phyloP scores from a whole-genome alignment of 2,888 invertebrate species.

The Epistrophella euchroma region DNA sequence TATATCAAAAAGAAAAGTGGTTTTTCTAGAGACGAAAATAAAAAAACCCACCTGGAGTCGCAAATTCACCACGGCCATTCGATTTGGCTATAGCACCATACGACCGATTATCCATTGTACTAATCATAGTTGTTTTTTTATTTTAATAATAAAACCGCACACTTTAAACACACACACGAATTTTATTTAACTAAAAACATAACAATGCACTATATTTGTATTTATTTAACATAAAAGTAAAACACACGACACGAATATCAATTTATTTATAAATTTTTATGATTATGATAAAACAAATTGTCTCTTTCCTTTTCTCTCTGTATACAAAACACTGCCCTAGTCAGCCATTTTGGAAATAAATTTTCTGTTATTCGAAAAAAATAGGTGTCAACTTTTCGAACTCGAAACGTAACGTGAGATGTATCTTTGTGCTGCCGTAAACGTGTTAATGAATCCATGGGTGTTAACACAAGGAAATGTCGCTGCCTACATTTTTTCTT shows the following conservation, averaged over 20 bases:
- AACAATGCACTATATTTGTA: background rate
- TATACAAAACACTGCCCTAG: slow-evolving; percentile 76
- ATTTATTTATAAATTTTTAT: slow-evolving; percentile 29
- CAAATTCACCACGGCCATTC: slow-evolving; percentile 82
- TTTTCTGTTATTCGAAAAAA: slow-evolving; percentile 38
- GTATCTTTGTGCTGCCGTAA: background rate
- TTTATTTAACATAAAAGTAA: background rate
- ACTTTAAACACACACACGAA: slow-evolving; percentile 52
- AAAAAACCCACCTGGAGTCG: slow-evolving; percentile 82
- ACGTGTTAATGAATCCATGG: background rate
- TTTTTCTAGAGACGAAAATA: background rate
- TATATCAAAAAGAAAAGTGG: slow-evolving; percentile 17
- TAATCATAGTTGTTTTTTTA: slow-evolving; percentile 80
- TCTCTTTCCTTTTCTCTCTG: slow-evolving; percentile 25
- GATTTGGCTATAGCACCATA: slow-evolving; percentile 82
- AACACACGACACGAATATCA: slow-evolving; percentile 27
- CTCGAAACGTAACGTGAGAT: slow-evolving; percentile 19
- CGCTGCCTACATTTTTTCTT: background rate
- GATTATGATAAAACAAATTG: slow-evolving; percentile 33
- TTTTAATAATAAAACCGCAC: slow-evolving; percentile 33
- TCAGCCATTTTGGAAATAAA: slow-evolving; percentile 75
- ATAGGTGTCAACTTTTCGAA: slow-evolving; percentile 71
- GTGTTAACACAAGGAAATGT: background rate
- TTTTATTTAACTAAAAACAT: slow-evolving; percentile 58
- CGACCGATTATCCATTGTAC: slow-evolving; percentile 83